These are phyloP conservation scores for Ceratitis capitata DNA, from an alignment of 1,140 invertebrate genomes.

Conservation along the genomic window DNA sequence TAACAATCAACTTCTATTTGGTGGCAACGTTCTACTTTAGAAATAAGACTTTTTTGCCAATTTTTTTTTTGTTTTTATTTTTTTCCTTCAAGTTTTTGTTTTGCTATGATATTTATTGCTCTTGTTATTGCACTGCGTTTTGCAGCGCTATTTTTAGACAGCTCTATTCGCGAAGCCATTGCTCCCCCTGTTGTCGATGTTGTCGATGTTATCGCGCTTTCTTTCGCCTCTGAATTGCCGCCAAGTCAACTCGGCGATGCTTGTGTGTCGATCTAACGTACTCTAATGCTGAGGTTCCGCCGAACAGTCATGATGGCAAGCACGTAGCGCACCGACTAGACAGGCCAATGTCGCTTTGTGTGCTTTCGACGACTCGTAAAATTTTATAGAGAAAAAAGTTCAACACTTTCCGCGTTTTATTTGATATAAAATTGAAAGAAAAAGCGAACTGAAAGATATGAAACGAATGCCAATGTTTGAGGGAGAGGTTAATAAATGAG, in stretches of 20 bases:
- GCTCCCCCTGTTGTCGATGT: neutral
- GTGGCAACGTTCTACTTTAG: neutral
- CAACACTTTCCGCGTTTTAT: neutral
- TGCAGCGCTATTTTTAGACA: neutral
- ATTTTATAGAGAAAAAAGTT: neutral
- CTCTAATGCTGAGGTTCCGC: neutral
- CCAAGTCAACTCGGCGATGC: too few species aligned
- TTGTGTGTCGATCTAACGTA: neutral
- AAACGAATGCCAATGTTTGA: neutral
- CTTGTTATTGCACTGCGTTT: neutral
- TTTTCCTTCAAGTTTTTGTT: neutral
- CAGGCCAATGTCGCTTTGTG: neutral
- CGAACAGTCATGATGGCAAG: neutral
- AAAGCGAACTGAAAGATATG: neutral
- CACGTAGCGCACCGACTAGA: conserved; percentile 2
- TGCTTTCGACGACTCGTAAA: neutral
- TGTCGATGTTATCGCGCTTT: neutral
- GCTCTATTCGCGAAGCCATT: neutral
- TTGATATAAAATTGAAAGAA: neutral
- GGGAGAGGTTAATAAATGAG: neutral
- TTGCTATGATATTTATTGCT: neutral
- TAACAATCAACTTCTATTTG: neutral
- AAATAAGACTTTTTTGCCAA: neutral
- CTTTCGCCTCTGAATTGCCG: neutral
- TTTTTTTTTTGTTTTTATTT: neutral